Conservation (phyloP, 2,888 invertebrate species). For the Subacronicta megacephala region DNA sequence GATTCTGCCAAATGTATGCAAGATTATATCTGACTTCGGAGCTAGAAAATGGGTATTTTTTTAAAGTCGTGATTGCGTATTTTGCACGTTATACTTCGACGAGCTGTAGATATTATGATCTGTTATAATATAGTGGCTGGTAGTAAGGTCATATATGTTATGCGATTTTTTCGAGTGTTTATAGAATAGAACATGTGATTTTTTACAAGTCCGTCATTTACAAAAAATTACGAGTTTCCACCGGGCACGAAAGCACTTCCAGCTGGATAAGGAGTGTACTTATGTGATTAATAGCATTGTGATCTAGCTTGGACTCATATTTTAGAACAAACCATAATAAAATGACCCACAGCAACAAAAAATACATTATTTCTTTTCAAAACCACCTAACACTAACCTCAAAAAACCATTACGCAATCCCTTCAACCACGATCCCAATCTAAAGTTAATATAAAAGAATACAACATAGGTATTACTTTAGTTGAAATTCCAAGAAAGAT, state of each 20-base stretch:
- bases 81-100: constrained; percentile 33
- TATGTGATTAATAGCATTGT: too few species aligned
- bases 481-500: constrained; percentile 58
- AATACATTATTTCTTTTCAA: neutral
- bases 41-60: constrained; percentile 58
- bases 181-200: too few species aligned
- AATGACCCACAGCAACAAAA: too few species aligned
- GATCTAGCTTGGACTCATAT: too few species aligned
- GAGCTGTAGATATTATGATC: neutral
- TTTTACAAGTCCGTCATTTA: too few species aligned
- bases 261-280: too few species aligned
- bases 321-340: too few species aligned
- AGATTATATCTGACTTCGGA: constrained; percentile 67
- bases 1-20: constrained; percentile 74
- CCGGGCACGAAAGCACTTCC: too few species aligned
- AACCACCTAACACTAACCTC: constrained; percentile 27
- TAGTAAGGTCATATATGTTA: neutral
- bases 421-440: constrained; percentile 42
- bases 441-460: constrained; percentile 46
- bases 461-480: constrained; percentile 57
- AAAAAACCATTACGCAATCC: constrained; percentile 33
- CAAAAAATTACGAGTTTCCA: too few species aligned
- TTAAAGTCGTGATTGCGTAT: constrained; percentile 60
- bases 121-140: neutral
- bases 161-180: too few species aligned